Evolutionary conservation across 1,140 invertebrate genomes (phyloP).

Genomic region (Bombus affinis): DNA sequence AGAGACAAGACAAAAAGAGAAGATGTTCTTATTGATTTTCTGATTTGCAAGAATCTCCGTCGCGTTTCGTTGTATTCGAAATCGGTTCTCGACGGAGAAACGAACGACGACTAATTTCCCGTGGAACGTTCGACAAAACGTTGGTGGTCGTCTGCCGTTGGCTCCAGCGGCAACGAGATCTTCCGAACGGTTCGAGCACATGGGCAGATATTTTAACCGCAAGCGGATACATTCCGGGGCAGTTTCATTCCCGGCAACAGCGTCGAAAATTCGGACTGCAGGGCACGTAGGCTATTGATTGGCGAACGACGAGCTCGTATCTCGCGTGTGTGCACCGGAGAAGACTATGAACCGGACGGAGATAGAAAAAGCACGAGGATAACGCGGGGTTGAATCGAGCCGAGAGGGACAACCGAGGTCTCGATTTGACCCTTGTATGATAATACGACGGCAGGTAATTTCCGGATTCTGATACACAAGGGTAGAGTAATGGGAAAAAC

Average conservation of each 20-base stretch:
- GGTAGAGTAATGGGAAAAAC: slow-evolving; percentile 68
- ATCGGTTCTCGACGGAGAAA: not conserved
- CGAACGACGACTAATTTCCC: slow-evolving; percentile 9
- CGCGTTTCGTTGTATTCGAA: not conserved
- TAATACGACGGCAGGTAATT: slow-evolving; percentile 70
- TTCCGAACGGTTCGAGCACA: slow-evolving; percentile 17
- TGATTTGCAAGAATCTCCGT: not conserved
- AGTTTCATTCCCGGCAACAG: slow-evolving; percentile 57
- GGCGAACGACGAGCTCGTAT: slow-evolving; percentile 56
- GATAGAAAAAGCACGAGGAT: not conserved
- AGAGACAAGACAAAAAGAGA: no score
- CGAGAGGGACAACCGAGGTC: slow-evolving; percentile 24
- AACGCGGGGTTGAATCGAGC: not conserved
- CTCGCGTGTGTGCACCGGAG: slow-evolving; percentile 41
- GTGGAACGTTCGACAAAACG: slow-evolving; percentile 9
- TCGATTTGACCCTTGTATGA: slow-evolving; percentile 71
- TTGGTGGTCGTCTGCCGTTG: not conserved
- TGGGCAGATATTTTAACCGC: slow-evolving; percentile 57
- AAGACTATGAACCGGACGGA: slow-evolving; percentile 6
- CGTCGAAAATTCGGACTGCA: slow-evolving; percentile 54
- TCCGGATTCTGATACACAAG: slow-evolving; percentile 67
- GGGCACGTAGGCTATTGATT: slow-evolving; percentile 68
- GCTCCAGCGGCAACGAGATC: not conserved
- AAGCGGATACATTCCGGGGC: slow-evolving; percentile 56
- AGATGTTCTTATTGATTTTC: not conserved